Base-by-base conservation (phyloP, 2,113 vertebrate species). In the Synodontis membranacea region DNA sequence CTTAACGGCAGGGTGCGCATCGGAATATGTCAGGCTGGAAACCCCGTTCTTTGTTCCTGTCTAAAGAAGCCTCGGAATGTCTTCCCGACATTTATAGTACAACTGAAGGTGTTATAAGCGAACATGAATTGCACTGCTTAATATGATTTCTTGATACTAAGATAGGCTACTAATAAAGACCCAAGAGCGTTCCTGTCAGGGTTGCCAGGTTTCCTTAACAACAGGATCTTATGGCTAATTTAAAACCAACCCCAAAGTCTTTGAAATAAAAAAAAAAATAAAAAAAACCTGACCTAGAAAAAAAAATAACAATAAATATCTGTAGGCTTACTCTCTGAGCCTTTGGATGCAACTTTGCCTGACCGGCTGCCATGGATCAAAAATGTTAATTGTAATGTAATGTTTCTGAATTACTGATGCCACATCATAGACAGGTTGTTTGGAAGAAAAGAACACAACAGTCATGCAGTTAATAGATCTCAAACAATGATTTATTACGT, bases 1-100 rank as follows among this genome's bases (percentile, higher is more conserved):
- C 91, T 91, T 88, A 54, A 89, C 89, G 86, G 88, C 87, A 89
- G 82, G 85, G 70, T 62, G 88, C 91, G 84, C 93, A 87, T 46
- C 64, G 14, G 34, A 50, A 42, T 25, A 28, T 84, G 50, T 48
- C 76, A 42, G 34, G 91, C 93, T 31, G n/a, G 15, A 82, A 31
- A 25, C 52, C 12, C 52, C 5, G 5, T n/a, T 81, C 37, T 60
- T 39, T 5, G 15, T n/a, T n/a, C n/a, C n/a, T 42, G 23, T 46
- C 72, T 28, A 46, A 75, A 70, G 66, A 75, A 52, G 50, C 39
- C 12, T 46, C 12, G 46, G 23, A 9, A 39, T 23, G 68, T 14
- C 75, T 21, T 15, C 1, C 44, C 39, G 3, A 8, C 5, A 48
- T 75, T 17, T 31, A 52, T 4, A 52, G 3, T 19, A 1, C 3